These are phyloP conservation scores for Sminthurides aquaticus DNA, from an alignment of 2,888 invertebrate species.

Conservation along the genomic window DNA sequence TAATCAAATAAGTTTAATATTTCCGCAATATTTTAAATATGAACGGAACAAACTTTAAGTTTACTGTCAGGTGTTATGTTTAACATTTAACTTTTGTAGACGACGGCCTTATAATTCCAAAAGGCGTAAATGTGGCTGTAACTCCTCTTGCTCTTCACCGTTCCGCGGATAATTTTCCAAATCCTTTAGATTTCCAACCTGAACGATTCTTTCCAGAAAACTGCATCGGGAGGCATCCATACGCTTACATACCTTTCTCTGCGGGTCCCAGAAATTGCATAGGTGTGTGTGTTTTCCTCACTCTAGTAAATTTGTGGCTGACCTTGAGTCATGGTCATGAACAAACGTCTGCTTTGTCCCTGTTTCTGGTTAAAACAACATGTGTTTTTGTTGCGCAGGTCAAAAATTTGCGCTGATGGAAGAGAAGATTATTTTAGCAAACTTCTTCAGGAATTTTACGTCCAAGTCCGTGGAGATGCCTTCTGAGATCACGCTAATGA, in stretches of 20 bases:
- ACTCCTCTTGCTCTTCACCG: slow-evolving; percentile 47
- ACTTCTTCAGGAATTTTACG: slow-evolving; percentile 35
- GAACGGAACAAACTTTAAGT: no score
- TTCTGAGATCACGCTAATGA: slow-evolving; percentile 40
- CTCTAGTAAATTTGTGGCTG: no score
- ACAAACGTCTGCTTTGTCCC: no score
- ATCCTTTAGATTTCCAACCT: slow-evolving; percentile 51
- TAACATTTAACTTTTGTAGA: slow-evolving; percentile 36
- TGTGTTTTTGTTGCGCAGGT: slow-evolving; percentile 32
- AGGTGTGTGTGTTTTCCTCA: slow-evolving; percentile 21
- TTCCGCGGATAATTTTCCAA: slow-evolving; percentile 49
- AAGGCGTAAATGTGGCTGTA: slow-evolving; percentile 46
- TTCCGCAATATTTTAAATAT: background rate
- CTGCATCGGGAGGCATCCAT: slow-evolving; percentile 47
- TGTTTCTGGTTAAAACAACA: no score
- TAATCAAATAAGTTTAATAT: background rate
- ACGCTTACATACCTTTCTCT: slow-evolving; percentile 48
- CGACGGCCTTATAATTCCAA: slow-evolving; percentile 45
- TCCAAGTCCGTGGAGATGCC: slow-evolving; percentile 44
- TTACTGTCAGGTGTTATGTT: background rate
- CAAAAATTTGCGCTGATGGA: slow-evolving; percentile 41
- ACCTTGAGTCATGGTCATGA: no score
- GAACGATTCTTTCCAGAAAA: slow-evolving; percentile 51
- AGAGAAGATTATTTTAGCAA: slow-evolving; percentile 34
- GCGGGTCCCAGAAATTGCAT: slow-evolving; percentile 45